Evolutionary conservation across 2,888 invertebrate species (phyloP), one percentile per base, ranked within the genome.

Genomic region (Hemicrepidius hirtus): DNA sequence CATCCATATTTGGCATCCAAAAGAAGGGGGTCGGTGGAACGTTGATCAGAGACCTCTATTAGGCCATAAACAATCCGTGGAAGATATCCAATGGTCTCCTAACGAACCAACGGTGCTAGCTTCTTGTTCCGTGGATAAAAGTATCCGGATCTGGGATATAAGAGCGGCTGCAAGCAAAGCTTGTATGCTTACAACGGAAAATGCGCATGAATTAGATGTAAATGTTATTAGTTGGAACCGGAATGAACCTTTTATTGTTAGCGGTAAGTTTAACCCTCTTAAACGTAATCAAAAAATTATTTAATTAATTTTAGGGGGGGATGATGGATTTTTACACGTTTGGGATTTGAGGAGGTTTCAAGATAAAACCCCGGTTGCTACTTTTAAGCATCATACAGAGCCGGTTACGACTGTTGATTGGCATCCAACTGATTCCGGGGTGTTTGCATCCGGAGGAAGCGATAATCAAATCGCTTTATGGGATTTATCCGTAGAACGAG

Each of bases 41-140:
- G 96, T 99, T 0, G 97, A 98, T 86, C 96, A 97, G 85, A 89
- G 95, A 59, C 95, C 99, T 0, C 90, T 95, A 68, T 88, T 92
- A 60, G 97, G 96, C 0, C 99, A 99, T 84, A 93, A 93, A 18
- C 92, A 90, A 57, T 98, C 98, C 28, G 96, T 99, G 10, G 99
- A 99, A 89, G 99, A 99, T 86, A 89, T 99, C 75, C 98, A 99
- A 83, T 99, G 99, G 99, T 98, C 98, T 71, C 98, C 98, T 0
- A 97, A 93, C 87, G 99, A 99, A 88, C 89, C 90, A 78, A 91
- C 94, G 87, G 97, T 97, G 0, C 87, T 97, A 63, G 96, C 96
- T 40, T 94, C 96, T 9, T 96, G 96, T 87, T 96, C 96, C 21
- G 93, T 95, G 1, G 97, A 97, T 83, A 94, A 92, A 87, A 93